Base-by-base conservation (phyloP, 2,113 vertebrate species). In the Anolis sagrei region DNA sequence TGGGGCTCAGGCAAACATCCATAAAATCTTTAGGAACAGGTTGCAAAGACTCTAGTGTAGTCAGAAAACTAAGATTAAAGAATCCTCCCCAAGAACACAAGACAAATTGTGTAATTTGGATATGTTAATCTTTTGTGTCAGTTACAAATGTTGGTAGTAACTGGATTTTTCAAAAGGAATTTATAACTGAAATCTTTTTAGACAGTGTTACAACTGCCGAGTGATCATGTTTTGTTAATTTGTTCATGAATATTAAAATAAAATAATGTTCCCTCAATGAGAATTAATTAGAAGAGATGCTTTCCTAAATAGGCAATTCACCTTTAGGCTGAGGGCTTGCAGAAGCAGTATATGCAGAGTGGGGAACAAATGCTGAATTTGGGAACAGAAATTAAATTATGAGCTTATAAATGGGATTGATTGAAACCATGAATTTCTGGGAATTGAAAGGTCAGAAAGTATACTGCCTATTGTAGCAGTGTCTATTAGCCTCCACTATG, bases 61-160 rank as follows among this genome's bases (percentile, higher is more conserved):
- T 76, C 11, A 76, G 61, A n/a, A 84, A 76, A 68, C 51, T 64
- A 84, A 68, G 75, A 76, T 68, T 51, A 76, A 84, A 76, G n/a
- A 66, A 70, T 10, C 21, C 44, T 32, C 2, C 32, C 39, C 27
- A 54, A 62, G 34, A 76, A 76, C 32, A 51, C n/a, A 76, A 76
- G 66, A 32, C 51, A 82, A 9, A 10, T 29, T 51, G 5, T 72
- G 32, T 36, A 58, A 4, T 39, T 39, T 51, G 61, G 29, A 19
- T 68, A 11, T 68, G 34, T 44, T 64, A 32, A 75, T 76, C 23
- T 58, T 82, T 68, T 72, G 23, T 73, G 18, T 19, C 39, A 49
- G n/a, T 4, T 81, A 51, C 21, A 69, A 81, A 69, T 51, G 7
- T 62, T 32, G 48, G 32, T 32, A 34, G 14, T 51, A 68, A 16